A percentile compares a stretch with the other conserved stretches of the same genome.
Conservation (phyloP, 2,888 invertebrate genomes). For the Dusona sp. region DNA sequence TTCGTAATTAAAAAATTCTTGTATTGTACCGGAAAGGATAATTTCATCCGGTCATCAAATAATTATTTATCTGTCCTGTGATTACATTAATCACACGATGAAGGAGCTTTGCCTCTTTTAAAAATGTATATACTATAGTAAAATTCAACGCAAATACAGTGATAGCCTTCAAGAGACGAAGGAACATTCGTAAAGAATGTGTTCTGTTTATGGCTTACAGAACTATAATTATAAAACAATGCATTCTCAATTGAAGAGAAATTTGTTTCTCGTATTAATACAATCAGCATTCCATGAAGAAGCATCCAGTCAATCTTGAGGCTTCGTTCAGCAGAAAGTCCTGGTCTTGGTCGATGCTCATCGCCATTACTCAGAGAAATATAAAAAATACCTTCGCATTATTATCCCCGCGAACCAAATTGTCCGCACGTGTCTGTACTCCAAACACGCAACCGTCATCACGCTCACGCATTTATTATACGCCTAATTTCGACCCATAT, state of each 20-base stretch:
- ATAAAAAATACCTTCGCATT: constrained; percentile 4
- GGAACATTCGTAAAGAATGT: not conserved
- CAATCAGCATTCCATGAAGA: constrained; percentile 26
- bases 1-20: not conserved
- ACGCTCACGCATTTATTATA: constrained; percentile 8
- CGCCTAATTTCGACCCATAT: not conserved
- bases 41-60: not conserved
- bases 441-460: constrained; percentile 21
- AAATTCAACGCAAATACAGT: not conserved
- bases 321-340: constrained; percentile 25
- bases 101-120: not conserved
- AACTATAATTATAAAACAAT: constrained; percentile 14
- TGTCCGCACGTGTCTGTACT: constrained; percentile 22
- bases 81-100: not conserved
- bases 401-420: constrained; percentile 16
- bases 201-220: not conserved
- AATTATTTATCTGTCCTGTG: not conserved
- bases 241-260: constrained; percentile 46
- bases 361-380: not conserved
- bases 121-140: not conserved
- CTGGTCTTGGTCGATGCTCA: constrained; percentile 4
- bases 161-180: not conserved
- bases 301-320: constrained; percentile 15
- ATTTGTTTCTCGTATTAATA: constrained; percentile 13
- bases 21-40: not conserved